Percentiles rank a stretch among this genome's conserved stretches.
These are phyloP conservation scores for Actinia tenebrosa DNA, from an alignment of 64 coral and sea anemone genomes.

Conservation along the genomic window DNA sequence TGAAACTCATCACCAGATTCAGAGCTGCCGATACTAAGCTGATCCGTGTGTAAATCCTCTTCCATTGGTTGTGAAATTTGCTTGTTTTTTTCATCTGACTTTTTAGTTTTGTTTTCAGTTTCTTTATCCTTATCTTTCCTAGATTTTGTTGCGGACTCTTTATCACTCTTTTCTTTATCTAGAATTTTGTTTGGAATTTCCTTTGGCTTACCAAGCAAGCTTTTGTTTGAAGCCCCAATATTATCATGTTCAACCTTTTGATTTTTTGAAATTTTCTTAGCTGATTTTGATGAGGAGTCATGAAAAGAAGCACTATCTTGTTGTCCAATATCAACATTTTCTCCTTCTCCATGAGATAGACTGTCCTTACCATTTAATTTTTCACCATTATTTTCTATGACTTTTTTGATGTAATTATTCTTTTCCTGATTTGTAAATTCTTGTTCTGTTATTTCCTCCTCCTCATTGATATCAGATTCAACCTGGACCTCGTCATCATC, in stretches of 20 bases:
- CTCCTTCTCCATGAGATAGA: neutral
- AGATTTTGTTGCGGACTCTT: neutral
- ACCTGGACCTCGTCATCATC: neutral
- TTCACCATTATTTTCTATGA: neutral
- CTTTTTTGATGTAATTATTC: neutral
- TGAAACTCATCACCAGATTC: slow-evolving; percentile 17
- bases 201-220: neutral
- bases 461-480: neutral
- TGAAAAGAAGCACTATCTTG: neutral
- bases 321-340: neutral
- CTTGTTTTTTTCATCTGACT: slow-evolving; percentile 3
- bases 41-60: slow-evolving; percentile 9
- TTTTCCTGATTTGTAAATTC: neutral
- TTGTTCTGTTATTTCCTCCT: neutral
- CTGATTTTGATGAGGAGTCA: neutral
- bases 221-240: neutral
- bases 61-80: neutral
- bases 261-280: neutral
- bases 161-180: neutral
- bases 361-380: neutral
- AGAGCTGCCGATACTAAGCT: slow-evolving; percentile 23
- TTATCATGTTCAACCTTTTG: neutral
- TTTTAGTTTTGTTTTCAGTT: neutral
- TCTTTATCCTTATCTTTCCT: neutral
- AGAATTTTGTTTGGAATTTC: neutral